Conservation (phyloP, 2,888 invertebrate genomes). For the Dioctria rufipes region DNA sequence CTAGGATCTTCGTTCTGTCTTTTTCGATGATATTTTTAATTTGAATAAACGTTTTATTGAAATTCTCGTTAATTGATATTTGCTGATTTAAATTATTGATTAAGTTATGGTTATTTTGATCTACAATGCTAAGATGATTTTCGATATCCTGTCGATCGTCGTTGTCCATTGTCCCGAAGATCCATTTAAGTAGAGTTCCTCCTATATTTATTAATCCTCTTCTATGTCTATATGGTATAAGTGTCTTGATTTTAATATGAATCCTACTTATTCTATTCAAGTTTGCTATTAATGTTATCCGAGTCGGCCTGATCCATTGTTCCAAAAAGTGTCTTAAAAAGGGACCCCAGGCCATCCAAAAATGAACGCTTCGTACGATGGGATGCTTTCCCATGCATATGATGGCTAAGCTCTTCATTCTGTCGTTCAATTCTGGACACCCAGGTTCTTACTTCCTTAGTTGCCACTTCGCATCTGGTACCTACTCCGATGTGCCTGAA, state of each 20-base stretch:
- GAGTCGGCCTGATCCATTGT: too few relatives aligned
- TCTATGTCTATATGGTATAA: neutral
- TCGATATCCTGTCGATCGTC: neutral
- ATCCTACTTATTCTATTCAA: neutral
- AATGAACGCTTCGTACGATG: too few relatives aligned
- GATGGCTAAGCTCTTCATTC: too few relatives aligned
- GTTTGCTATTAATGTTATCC: too few relatives aligned
- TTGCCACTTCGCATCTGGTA: too few relatives aligned
- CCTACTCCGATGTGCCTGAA: too few relatives aligned
- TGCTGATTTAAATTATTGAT: neutral
- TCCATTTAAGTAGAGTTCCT: neutral
- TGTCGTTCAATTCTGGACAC: too few relatives aligned
- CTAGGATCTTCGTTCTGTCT: neutral
- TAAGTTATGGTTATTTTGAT: neutral
- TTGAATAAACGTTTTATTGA: neutral
- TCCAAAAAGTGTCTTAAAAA: too few relatives aligned
- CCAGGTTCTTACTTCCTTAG: too few relatives aligned
- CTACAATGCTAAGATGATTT: neutral
- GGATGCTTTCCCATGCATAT: too few relatives aligned
- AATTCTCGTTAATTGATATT: neutral
- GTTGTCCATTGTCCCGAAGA: constrained; percentile 1
- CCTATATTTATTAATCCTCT: constrained; percentile 4
- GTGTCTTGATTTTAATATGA: neutral
- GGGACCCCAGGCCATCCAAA: too few relatives aligned
- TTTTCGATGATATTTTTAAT: neutral